phyloP scores from a whole-genome alignment of 2,797 vertebrate species.

The Notolabrus celidotus region DNA sequence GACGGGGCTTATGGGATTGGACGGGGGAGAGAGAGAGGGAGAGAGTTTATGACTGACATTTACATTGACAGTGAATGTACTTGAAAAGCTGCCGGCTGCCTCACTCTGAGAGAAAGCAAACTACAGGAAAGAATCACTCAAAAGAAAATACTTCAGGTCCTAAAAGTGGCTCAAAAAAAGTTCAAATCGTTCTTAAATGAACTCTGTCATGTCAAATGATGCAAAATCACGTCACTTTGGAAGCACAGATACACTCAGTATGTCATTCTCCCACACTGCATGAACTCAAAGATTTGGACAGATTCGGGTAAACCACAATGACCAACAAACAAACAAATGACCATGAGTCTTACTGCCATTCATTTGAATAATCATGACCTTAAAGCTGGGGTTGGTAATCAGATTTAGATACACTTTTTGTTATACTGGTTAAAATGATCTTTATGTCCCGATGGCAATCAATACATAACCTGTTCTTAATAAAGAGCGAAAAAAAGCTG shows the following conservation, averaged over 20 bases:
- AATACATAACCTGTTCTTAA: too few relatives aligned
- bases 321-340: too few relatives aligned
- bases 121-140: neutral
- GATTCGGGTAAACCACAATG: too few relatives aligned
- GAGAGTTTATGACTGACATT: slow-evolving; percentile 43
- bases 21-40: slow-evolving; percentile 12
- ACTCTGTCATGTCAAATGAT: neutral
- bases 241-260: too few relatives aligned
- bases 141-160: neutral
- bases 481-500: too few relatives aligned
- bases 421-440: too few relatives aligned
- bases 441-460: too few relatives aligned
- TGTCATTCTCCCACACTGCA: neutral
- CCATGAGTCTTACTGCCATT: too few relatives aligned
- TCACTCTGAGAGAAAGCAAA: neutral
- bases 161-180: neutral
- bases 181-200: neutral
- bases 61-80: neutral
- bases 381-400: too few relatives aligned
- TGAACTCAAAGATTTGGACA: too few relatives aligned
- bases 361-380: too few relatives aligned
- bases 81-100: slow-evolving; percentile 15
- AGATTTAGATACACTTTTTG: too few relatives aligned
- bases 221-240: neutral
- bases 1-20: slow-evolving; percentile 61